Base-by-base conservation (phyloP, 2,797 vertebrate genomes). In the Pitangus sulphuratus region DNA sequence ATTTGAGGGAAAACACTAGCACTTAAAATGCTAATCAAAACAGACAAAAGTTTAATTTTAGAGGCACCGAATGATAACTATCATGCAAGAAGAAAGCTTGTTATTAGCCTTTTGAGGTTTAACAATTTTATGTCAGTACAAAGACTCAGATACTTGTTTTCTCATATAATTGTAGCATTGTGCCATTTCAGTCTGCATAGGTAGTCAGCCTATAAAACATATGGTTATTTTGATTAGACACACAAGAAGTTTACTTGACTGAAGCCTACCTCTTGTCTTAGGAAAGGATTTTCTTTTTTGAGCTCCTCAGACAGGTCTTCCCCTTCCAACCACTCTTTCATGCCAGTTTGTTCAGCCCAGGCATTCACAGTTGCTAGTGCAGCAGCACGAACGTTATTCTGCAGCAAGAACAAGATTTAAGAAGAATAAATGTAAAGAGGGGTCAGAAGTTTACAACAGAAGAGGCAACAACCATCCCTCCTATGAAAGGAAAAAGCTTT, bases 291-390 rank as follows among this genome's bases (percentile, higher is more conserved):
- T 95, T 99, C 99, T 62, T 98, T 99, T 97, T 98, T 99, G 76
- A 99, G 98, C 88, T 99, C 99, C 65, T 99, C 99, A 26, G 99
- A 98, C 40, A 99, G 91, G 74, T 99, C 99, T 75, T 99, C 99
- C 62, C 99, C 99, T 92, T 99, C 99, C 61, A 99, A 92, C 99
- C 99, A 99, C 31, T 99, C 99, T 96, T 99, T 99, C 99, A 99
- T 99, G n/a, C 99, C 99, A 1, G 99, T 99, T 94, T 99, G 99
- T 88, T 99, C 99, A 81, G 99, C 98, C 99, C 99, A 99, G 16
- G 98, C 93, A 88, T 99, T 99, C 88, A 99, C 98, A 8, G 99
- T 99, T 3, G 98, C 95, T 95, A 99, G 66, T 35, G 99, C 99
- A 97, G 99, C 98, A 30, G 98, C 97, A 87, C 99, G 98, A 81